Base-by-base conservation (phyloP, 2,888 invertebrate genomes). In the Anticlea derivata region DNA sequence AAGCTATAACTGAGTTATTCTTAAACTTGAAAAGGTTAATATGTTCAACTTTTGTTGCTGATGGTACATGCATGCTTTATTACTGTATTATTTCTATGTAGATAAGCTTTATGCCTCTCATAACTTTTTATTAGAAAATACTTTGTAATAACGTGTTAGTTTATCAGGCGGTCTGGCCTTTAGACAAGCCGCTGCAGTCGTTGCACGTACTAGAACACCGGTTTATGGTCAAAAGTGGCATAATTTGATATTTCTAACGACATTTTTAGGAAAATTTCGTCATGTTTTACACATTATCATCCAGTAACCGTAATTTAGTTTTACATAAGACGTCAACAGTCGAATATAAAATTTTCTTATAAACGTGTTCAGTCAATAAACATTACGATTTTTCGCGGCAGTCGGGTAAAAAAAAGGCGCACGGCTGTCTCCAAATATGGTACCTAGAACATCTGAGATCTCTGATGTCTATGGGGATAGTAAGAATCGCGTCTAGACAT, bases 211-310 rank as follows among this genome's bases (percentile, higher is more conserved):
- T 10, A 11, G 7, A 46, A 7, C 27, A 37, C 35, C 26, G 30
- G 39, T 48, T 48, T 44, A 45, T 53, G 31, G 38, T 26, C 31
- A 39, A 44, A 39, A 34, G 33, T 26, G n/a, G 38, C 24, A 51
- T 51, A 35, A 40, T 41, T 45, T 40, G 29, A 6, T 13, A 43
- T 17, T 34, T 29, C 17, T 48, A 33, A 53, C 34, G 31, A 39
- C 44, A 20, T 40, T 53, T 46, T 48, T 48, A 53, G 33, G 38
- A 8, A 48, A 53, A 53, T 50, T 44, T 26, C 0, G 39, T 24
- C 44, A 48, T 44, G 48, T 35, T 45, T 51, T 33, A 48, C 48
- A 44, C 47, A 53, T 53, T 34, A 48, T 13, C 4, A 33, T 34
- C 5, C 12, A 10, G 52, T 39, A 26, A 24, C 31, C 6, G 33